Evolutionary conservation across 2,797 vertebrate species (phyloP).

Genomic region (Dendrocincla fuliginosa): DNA sequence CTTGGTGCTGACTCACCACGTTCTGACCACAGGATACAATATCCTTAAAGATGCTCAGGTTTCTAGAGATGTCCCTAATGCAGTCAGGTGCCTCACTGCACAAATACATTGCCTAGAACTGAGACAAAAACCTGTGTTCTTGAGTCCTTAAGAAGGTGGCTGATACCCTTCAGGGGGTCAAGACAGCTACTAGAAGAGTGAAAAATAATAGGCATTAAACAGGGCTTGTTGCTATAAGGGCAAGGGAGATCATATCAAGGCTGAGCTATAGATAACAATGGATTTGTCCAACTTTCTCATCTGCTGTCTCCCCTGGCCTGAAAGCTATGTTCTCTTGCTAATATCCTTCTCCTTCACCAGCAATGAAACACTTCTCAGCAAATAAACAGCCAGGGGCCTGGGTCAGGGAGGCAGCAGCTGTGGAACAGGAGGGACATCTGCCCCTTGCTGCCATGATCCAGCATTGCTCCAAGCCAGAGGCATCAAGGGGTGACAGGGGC

Average conservation of each 20-base stretch:
- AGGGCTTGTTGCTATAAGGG: not conserved
- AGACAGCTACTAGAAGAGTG: not conserved
- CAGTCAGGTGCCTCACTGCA: not conserved
- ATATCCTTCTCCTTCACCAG: not conserved
- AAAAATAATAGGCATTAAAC: not conserved
- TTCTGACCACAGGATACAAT: not conserved
- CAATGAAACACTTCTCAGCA: not conserved
- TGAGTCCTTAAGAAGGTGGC: not conserved
- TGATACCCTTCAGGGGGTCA: not conserved
- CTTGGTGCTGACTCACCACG: constrained; percentile 36
- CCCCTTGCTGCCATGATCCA: not conserved
- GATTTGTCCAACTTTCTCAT: not conserved
- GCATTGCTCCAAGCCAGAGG: not conserved
- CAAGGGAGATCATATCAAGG: not conserved
- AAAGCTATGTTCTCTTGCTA: not conserved
- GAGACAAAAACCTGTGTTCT: not conserved
- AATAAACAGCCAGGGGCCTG: not conserved
- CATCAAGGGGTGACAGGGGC: not conserved
- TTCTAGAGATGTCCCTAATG: not conserved
- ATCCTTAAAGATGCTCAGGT: not conserved
- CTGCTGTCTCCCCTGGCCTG: not conserved
- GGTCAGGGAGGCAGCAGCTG: not conserved
- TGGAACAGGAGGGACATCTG: not conserved
- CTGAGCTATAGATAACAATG: not conserved
- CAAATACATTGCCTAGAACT: not conserved